Conservation (phyloP, 2,797 vertebrate genomes). For the Peromyscus attwateri region DNA sequence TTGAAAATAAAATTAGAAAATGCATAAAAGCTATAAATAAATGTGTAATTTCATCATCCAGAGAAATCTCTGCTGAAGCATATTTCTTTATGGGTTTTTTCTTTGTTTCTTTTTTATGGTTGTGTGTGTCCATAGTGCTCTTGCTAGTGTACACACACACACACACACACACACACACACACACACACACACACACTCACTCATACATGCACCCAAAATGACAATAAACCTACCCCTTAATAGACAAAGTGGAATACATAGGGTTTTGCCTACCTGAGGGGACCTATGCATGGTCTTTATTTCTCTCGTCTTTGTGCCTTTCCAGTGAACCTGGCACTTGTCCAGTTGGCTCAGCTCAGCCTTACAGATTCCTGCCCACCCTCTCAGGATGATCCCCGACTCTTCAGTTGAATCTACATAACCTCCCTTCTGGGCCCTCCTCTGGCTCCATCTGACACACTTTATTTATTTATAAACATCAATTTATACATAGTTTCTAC, state of each 20-base stretch:
- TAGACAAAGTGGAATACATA: not conserved
- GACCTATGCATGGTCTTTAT: not conserved
- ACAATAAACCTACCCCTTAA: not conserved
- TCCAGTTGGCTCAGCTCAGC: not conserved
- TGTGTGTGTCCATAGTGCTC: not conserved
- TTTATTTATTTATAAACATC: not conserved
- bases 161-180: not conserved
- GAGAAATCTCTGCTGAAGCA: constrained; percentile 7
- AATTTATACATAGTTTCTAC: not conserved
- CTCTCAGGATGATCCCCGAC: not conserved
- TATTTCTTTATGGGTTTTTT: not conserved
- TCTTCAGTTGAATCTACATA: not conserved
- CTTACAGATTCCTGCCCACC: not conserved
- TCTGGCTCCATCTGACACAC: not conserved
- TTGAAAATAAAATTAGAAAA: constrained; percentile 35
- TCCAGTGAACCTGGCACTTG: not conserved
- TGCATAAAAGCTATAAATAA: not conserved
- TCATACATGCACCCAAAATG: not conserved
- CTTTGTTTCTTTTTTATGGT: not conserved
- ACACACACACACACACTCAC: not conserved
- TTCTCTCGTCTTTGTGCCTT: not conserved
- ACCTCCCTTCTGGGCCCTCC: not conserved
- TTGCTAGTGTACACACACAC: not conserved
- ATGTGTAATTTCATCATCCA: not conserved
- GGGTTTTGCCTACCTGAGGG: not conserved